Percentiles rank a stretch among this genome's conserved stretches.
Conservation (phyloP, 2,113 vertebrate genomes). For the Danionella cerebrum region DNA sequence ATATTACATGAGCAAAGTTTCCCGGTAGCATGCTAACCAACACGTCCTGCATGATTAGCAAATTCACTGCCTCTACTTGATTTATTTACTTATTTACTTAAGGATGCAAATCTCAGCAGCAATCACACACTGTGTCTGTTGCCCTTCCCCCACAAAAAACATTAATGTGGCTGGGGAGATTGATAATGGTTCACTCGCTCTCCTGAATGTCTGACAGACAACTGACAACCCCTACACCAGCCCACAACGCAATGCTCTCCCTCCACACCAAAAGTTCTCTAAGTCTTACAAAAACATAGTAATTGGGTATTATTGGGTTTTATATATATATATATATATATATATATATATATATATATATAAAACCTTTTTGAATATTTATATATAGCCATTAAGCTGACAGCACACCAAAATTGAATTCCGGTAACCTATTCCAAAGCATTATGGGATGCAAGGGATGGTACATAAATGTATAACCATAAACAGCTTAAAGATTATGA, state of each 20-base stretch:
- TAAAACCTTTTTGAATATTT: no score
- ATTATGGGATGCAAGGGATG: neutral
- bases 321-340: no score
- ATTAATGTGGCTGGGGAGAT: slow-evolving; percentile 57
- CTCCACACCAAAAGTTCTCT: no score
- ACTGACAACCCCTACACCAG: slow-evolving; percentile 23
- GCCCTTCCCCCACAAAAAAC: slow-evolving; percentile 41
- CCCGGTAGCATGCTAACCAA: slow-evolving; percentile 63
- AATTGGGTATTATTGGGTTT: no score
- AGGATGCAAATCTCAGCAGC: slow-evolving; percentile 68
- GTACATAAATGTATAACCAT: neutral
- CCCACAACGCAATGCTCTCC: neutral
- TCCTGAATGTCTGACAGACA: slow-evolving; percentile 67
- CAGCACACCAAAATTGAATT: neutral
- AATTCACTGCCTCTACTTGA: slow-evolving; percentile 65
- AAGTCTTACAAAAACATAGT: no score
- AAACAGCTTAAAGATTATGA: neutral
- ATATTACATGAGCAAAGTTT: slow-evolving; percentile 78
- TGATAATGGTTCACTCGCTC: slow-evolving; percentile 66
- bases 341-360: no score
- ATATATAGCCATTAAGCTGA: no score
- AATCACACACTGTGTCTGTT: slow-evolving; percentile 60
- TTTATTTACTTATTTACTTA: slow-evolving; percentile 78
- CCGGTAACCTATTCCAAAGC: neutral
- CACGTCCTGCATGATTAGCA: slow-evolving; percentile 66